Percentiles rank a stretch among this genome's conserved stretches.
These are phyloP conservation scores for Pedionomus torquatus DNA, from an alignment of 2,113 vertebrate genomes.

Conservation along the genomic window DNA sequence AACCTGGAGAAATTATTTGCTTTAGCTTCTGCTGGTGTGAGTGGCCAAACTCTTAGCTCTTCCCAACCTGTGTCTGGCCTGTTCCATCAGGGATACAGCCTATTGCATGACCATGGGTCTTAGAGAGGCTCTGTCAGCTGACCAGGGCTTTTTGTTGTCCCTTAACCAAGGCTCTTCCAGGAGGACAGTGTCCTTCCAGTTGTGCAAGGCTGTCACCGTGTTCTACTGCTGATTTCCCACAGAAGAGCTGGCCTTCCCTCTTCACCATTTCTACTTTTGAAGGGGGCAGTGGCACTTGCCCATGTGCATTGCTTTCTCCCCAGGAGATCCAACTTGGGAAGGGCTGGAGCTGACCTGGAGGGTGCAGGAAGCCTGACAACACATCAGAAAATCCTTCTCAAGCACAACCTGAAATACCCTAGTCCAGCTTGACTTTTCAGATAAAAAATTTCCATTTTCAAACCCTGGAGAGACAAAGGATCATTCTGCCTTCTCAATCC, in stretches of 20 bases:
- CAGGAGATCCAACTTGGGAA: neutral
- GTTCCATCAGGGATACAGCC: neutral
- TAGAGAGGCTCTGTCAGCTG: neutral
- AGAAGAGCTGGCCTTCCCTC: neutral
- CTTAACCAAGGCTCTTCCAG: neutral
- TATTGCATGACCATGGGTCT: neutral
- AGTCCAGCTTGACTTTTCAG: neutral
- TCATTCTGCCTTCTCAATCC: neutral
- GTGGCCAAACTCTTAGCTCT: neutral
- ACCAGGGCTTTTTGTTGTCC: neutral
- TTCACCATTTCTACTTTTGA: neutral
- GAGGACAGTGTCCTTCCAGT: neutral
- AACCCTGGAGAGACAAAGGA: neutral
- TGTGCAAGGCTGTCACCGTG: fast-evolving
- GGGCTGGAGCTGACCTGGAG: neutral
- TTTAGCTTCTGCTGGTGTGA: neutral
- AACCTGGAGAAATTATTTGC: neutral
- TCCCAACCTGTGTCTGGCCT: neutral
- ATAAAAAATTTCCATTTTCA: neutral
- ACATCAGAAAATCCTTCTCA: neutral
- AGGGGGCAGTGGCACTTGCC: neutral
- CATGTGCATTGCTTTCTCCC: fast-evolving
- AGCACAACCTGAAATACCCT: neutral
- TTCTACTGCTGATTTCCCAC: neutral
- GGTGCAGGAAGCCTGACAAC: neutral